These are phyloP conservation scores for Pinna nobilis DNA, from an alignment of 1,140 invertebrate species.

Conservation along the genomic window DNA sequence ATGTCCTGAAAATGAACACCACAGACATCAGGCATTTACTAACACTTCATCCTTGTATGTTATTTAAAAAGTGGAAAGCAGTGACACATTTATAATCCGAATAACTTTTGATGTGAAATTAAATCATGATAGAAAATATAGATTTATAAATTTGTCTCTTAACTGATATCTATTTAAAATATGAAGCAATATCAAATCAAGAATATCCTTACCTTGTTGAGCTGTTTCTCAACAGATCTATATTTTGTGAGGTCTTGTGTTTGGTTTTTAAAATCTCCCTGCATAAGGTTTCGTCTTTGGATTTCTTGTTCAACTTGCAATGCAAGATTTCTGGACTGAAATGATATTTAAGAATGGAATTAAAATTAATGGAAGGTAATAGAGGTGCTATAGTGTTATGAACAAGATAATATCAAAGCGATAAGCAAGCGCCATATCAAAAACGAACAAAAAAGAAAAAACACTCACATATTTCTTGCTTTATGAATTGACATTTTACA, in stretches of 20 bases:
- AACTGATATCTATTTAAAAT: background rate
- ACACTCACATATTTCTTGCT: no score
- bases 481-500: no score
- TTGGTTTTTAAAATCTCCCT: slow-evolving; percentile 83
- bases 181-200: no score
- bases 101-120: background rate
- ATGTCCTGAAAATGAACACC: slow-evolving; percentile 80
- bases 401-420: no score
- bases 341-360: slow-evolving; percentile 28
- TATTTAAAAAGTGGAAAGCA: no score
- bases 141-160: background rate
- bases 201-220: slow-evolving; percentile 75
- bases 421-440: no score
- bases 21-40: no score
- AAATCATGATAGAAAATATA: background rate
- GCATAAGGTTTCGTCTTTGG: slow-evolving; percentile 84
- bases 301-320: slow-evolving; percentile 93
- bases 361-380: no score
- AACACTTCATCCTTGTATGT: no score
- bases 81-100: no score
- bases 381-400: no score
- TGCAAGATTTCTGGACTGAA: slow-evolving; percentile 82
- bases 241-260: slow-evolving; percentile 83
- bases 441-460: no score
- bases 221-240: slow-evolving; percentile 85